Conservation (phyloP, 2,888 invertebrate species). For the Epistrophe grossulariae region DNA sequence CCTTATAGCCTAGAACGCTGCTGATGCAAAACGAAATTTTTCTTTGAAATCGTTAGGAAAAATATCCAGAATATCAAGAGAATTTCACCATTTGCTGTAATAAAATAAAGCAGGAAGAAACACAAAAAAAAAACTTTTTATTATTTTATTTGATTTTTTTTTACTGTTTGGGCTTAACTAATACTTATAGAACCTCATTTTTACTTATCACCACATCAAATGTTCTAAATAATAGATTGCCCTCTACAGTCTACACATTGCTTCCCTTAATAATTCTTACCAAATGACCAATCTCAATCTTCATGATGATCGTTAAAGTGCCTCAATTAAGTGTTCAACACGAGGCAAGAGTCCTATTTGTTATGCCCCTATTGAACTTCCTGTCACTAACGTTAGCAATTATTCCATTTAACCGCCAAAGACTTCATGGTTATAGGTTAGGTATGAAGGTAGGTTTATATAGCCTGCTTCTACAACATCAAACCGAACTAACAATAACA, state of each 20-base stretch:
- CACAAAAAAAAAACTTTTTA: too few species aligned
- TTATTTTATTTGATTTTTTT: too few species aligned
- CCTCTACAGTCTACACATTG: neutral
- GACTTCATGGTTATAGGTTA: neutral
- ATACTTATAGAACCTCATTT: neutral
- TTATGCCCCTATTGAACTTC: constrained; percentile 59
- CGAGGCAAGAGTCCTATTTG: constrained; percentile 31
- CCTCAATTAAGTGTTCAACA: constrained; percentile 38
- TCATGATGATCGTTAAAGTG: constrained; percentile 6
- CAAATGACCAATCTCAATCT: constrained; percentile 1
- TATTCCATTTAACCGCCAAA: constrained; percentile 42
- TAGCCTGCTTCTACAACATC: neutral
- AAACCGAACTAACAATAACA: neutral
- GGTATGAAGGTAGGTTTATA: neutral
- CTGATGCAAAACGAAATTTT: too few species aligned
- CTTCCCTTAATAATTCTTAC: neutral
- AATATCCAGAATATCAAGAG: too few species aligned
- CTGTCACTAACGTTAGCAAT: constrained; percentile 49
- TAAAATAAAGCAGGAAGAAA: too few species aligned
- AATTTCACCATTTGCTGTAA: too few species aligned
- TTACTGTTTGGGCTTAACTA: too few species aligned
- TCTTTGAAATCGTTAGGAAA: too few species aligned
- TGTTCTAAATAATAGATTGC: neutral
- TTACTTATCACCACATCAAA: neutral
- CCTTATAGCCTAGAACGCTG: too few species aligned